Percentiles rank a stretch among this genome's conserved stretches.
These are phyloP conservation scores for Grantiella picta DNA, from an alignment of 2,113 vertebrate genomes.

Conservation along the genomic window DNA sequence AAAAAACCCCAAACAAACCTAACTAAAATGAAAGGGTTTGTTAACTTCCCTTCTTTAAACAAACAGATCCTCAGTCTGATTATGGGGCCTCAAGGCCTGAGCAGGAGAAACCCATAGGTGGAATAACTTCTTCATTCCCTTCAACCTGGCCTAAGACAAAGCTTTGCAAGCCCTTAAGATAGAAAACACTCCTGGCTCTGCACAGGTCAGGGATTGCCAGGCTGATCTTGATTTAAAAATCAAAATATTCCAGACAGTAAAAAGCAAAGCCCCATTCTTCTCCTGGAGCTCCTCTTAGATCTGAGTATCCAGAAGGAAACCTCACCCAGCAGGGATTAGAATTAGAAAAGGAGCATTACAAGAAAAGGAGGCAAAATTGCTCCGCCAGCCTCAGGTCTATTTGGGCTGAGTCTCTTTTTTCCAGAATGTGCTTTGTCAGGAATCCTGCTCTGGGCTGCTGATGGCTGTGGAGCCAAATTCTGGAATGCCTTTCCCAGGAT, in stretches of 20 bases:
- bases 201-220: neutral
- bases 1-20: rapidly evolving
- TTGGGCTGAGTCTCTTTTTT: neutral
- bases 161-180: neutral
- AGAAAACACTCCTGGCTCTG: neutral
- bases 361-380: neutral
- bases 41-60: neutral
- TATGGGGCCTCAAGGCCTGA: neutral
- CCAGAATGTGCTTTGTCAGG: neutral
- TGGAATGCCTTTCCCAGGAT: neutral
- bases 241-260: neutral
- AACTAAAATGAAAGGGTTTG: neutral
- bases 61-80: neutral
- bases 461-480: neutral
- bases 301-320: neutral
- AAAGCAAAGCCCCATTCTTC: neutral
- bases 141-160: neutral
- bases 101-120: neutral
- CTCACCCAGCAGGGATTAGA: neutral
- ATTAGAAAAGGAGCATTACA: neutral
- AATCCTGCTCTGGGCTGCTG: neutral
- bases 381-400: conserved; percentile 13
- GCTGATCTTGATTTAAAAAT: neutral
- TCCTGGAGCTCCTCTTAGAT: neutral
- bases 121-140: neutral